Evolutionary conservation across 2,888 invertebrate species (phyloP).

Genomic region (Crepidodera aurea): DNA sequence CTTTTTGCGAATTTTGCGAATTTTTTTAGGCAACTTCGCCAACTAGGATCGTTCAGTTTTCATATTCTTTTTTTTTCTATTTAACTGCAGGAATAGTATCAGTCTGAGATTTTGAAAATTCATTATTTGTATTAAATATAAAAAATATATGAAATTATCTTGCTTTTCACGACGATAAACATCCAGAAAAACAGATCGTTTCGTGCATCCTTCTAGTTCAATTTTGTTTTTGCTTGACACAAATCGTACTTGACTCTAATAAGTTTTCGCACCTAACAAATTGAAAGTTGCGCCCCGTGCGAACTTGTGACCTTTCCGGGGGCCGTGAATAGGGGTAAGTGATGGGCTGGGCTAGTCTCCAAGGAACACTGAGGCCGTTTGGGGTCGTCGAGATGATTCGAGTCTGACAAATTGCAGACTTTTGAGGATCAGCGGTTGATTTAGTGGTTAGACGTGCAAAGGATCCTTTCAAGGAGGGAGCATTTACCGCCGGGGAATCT

Average conservation of each 20-base stretch:
- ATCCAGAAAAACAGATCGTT: too few species aligned
- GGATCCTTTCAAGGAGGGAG: neutral
- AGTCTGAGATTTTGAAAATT: too few species aligned
- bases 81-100: too few species aligned
- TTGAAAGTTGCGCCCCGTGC: neutral
- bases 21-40: too few species aligned
- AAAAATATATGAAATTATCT: too few species aligned
- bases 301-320: neutral
- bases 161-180: too few species aligned
- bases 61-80: too few species aligned
- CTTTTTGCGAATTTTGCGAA: too few species aligned
- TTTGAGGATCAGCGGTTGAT: neutral
- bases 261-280: constrained; percentile 5
- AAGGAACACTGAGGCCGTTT: neutral
- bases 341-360: neutral
- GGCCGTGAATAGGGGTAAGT: neutral
- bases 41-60: too few species aligned
- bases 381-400: constrained; percentile 3
- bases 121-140: too few species aligned
- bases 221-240: neutral
- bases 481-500: neutral
- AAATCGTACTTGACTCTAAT: constrained; percentile 5
- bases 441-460: neutral
- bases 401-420: constrained; percentile 1
- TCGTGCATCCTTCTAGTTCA: too few species aligned